phyloP scores from a whole-genome alignment of 2,888 invertebrate species.

The Cryptus viduatorius region DNA sequence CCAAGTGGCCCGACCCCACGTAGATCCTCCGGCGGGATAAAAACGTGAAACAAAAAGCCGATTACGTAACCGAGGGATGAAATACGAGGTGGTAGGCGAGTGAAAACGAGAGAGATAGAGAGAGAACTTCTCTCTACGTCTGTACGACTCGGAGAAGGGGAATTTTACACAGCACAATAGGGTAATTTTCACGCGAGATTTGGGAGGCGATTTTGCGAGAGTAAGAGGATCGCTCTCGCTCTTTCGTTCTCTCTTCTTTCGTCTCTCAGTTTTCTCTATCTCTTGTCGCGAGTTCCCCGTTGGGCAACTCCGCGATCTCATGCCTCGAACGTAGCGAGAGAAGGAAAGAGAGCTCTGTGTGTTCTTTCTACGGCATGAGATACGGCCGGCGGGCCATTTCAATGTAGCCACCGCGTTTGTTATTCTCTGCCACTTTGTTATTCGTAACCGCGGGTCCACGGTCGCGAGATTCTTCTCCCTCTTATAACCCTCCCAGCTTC shows the following conservation, averaged over 20 bases:
- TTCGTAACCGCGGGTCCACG: conserved; percentile 74
- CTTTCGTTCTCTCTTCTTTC: conserved; percentile 45
- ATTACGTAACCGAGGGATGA: conserved; percentile 84
- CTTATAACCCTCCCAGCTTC: conserved; percentile 59
- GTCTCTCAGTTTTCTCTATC: conserved; percentile 15
- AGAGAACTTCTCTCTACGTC: conserved; percentile 2
- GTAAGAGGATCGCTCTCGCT: conserved; percentile 65
- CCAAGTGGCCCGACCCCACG: conserved; percentile 65
- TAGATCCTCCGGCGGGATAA: conserved; percentile 75
- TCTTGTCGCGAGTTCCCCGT: conserved; percentile 6
- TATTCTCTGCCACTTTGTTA: conserved; percentile 84
- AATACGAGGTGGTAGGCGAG: conserved; percentile 77
- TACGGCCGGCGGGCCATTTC: conserved; percentile 82
- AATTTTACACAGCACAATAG: conserved; percentile 80
- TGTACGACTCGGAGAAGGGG: conserved; percentile 62
- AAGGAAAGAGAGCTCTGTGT: conserved; percentile 30
- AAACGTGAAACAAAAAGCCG: conserved; percentile 85
- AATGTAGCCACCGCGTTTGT: conserved; percentile 84
- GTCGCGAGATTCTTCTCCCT: conserved; percentile 42
- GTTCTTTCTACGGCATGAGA: conserved; percentile 76
- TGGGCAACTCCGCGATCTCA: conserved; percentile 1
- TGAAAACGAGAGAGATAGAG: conserved; percentile 28
- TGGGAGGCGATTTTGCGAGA: conserved; percentile 83
- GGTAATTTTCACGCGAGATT: conserved; percentile 85
- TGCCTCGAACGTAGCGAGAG: not conserved